These are phyloP conservation scores for Mactromeris polynyma DNA, from an alignment of 2,888 invertebrate genomes.

Conservation along the genomic window DNA sequence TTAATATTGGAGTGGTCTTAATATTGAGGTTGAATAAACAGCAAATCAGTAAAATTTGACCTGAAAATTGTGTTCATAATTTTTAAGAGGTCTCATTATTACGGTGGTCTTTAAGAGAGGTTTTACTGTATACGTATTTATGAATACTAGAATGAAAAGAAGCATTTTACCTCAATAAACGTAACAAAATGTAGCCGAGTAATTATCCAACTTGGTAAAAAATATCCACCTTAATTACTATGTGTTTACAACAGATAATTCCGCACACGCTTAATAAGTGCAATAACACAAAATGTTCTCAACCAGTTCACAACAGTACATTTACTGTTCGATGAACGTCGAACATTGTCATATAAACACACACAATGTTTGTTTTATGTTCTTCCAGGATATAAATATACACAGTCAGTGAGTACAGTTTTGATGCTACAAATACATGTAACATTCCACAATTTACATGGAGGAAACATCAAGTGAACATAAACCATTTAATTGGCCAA, in stretches of 20 bases:
- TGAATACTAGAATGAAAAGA: not conserved
- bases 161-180: not conserved
- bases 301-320: not conserved
- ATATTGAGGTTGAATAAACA: no score
- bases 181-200: not conserved
- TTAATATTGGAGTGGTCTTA: no score
- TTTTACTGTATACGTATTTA: no score
- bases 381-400: not conserved
- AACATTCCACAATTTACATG: not conserved
- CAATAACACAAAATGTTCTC: not conserved
- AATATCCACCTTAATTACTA: not conserved
- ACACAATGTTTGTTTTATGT: not conserved
- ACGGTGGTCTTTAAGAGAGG: no score
- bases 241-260: no score
- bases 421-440: not conserved
- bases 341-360: not conserved
- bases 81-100: no score
- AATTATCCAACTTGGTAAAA: not conserved
- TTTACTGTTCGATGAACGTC: not conserved
- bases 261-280: not conserved
- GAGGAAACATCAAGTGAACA: not conserved
- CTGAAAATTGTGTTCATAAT: no score
- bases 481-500: conserved; percentile 11
- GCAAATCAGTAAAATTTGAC: no score
- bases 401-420: not conserved